Base-by-base conservation (phyloP, 2,888 invertebrate genomes). In the Deladenus siricidicola region DNA sequence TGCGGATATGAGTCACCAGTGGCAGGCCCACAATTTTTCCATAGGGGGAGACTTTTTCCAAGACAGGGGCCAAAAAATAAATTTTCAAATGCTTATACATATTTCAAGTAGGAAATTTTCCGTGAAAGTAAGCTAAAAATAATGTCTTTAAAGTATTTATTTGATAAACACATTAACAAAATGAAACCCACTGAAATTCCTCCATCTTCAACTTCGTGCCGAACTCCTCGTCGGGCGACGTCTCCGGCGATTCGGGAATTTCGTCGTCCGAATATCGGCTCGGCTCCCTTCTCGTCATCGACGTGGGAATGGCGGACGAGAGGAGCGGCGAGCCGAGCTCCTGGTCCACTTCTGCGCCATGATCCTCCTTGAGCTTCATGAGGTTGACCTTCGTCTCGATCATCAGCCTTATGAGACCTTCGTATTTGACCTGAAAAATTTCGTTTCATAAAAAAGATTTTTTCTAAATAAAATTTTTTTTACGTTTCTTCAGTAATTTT, bases 371-470 rank as follows among this genome's bases (percentile, higher is more conserved):
- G 30, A 64, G 79, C 77, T 86, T 87, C 84, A 88, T 85, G 48
- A 89, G 80, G 82, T 91, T 91, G 70, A 91, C 83, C 80, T 90
- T 90, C 1, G 91, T 91, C 78, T 89, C 88, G 39, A 93, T 84
- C 1, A 87, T 87, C 84, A 91, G 86, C 66, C 86, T 85, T 45
- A 89, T 85, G 67, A 85, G 84, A 53, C 90, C 90, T 1, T 68
- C 62, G 64, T 76, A 78, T 28, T 70, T 67, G 58, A 78, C 65
- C 70, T 71, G 43, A 29, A 65, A 57, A 43, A 28, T 30, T 1
- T 3, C 43, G 4, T 6, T 23, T 17, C 3, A 19, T n/a, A 56
- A 4, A 56, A 6, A 23, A 28, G 52, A 24, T 23, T 57, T 14
- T 2, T 4, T 54, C 30, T 52, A 50, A 4, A 42, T 19, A 43